Evolutionary conservation across 2,888 invertebrate genomes (phyloP).

Genomic region (Cantharis lateralis): DNA sequence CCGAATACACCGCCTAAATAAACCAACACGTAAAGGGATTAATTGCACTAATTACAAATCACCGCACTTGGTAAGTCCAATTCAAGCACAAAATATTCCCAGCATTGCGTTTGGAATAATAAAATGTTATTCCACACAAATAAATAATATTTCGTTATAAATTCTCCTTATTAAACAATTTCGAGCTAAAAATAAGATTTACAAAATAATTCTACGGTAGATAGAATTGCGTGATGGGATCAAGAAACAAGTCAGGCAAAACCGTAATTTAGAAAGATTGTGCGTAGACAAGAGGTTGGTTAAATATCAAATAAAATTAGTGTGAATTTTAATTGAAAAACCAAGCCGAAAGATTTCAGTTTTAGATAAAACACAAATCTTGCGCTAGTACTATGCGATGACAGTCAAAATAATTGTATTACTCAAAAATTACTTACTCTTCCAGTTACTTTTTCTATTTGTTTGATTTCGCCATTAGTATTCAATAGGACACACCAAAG

Average conservation of each 20-base stretch:
- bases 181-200: neutral
- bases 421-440: neutral
- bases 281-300: neutral
- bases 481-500: constrained; percentile 1
- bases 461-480: constrained; percentile 8
- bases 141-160: neutral
- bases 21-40: neutral
- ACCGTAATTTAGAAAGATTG: neutral
- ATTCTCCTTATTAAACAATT: neutral
- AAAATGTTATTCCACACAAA: neutral
- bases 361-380: neutral
- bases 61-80: neutral
- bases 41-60: neutral
- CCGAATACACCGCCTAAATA: neutral
- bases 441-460: neutral
- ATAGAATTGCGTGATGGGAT: neutral
- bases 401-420: neutral
- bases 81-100: neutral
- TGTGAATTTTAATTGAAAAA: neutral
- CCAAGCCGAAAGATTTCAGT: neutral
- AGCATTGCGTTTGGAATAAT: neutral
- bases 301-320: neutral
- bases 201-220: neutral
- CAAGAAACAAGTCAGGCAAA: neutral
- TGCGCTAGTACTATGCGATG: neutral